Evolutionary conservation across 2,888 invertebrate genomes (phyloP).

Genomic region (Schizotus pectinicornis): DNA sequence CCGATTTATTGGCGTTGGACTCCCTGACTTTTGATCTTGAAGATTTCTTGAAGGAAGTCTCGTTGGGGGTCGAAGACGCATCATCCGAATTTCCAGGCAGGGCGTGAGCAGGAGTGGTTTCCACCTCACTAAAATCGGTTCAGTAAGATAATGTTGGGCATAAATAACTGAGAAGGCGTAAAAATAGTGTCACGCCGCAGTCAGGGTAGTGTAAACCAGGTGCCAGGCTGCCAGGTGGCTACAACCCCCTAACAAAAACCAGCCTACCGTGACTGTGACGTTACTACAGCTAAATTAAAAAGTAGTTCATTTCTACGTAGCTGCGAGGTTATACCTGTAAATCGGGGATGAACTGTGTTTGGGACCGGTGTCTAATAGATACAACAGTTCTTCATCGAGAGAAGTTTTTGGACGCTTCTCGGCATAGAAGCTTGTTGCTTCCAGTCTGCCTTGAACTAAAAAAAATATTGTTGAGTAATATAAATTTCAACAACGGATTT

Average conservation of each 20-base stretch:
- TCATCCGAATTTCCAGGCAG: slow-evolving; percentile 39
- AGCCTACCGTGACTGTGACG: no score
- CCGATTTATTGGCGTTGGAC: not conserved
- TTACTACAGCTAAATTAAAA: no score
- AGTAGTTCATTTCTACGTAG: no score
- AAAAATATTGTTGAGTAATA: slow-evolving; percentile 5
- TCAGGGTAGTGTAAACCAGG: no score
- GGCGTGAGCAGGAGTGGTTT: slow-evolving; percentile 43
- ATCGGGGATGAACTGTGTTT: slow-evolving; percentile 34
- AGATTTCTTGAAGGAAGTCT: slow-evolving; percentile 7
- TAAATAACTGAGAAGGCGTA: no score
- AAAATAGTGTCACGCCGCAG: no score
- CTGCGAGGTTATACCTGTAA: no score
- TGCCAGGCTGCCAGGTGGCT: no score
- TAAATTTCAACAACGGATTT: not conserved
- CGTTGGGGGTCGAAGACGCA: not conserved
- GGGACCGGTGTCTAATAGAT: slow-evolving; percentile 45
- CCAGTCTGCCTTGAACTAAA: slow-evolving; percentile 53
- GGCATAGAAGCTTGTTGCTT: slow-evolving; percentile 50
- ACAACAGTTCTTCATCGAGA: slow-evolving; percentile 47
- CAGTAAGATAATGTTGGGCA: not conserved
- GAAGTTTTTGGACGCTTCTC: slow-evolving; percentile 38
- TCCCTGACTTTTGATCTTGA: not conserved
- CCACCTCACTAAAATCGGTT: slow-evolving; percentile 37
- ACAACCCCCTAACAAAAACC: no score